Evolutionary conservation across 1,140 invertebrate genomes (phyloP), one percentile per base, ranked within the genome.

Genomic region (Tachypleus tridentatus): DNA sequence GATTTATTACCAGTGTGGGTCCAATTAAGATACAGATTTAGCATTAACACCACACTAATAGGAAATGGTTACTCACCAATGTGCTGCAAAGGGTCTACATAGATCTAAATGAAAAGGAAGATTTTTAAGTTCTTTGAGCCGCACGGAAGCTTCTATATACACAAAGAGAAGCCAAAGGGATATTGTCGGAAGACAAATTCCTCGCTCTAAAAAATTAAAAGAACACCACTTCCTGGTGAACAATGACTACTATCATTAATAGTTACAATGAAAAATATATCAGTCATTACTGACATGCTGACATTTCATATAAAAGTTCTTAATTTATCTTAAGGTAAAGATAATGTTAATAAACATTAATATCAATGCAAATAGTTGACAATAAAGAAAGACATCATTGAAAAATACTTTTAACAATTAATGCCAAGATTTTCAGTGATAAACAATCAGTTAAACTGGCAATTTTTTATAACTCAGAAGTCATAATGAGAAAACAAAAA

Each of bases 41-140:
- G 9, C 29, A 61, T 8, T 54, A 8, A 54, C 7, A n/a, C 7
- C 29, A 54, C 0, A 54, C 53, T 54, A 29, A 8, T 54, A 54
- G n/a, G n/a, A 7, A n/a, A 0, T 7, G 62, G 29, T 6, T 56
- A 76, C 80, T 80, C 82, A 93, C 88, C 94, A 98, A 80, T 99
- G 96, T 70, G 96, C 96, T 70, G 96, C 96, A 80, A 99, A 96
- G 65, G 96, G 95, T 76, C 93, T 84, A 83, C 93, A 98, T 64
- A 97, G 84, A 80, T 96, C 93, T 77, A 94, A 82, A 79, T 92
- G 90, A 77, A 89, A 88, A 67, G 89, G 88, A 80, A 91, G 84
- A 78, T 88, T 87, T 75, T 91, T 88, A 70, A 90, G 81, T 76
- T 93, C 90, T 78, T 87, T 84, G 73, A 93, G 83, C 76, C 93